Evolutionary conservation across 2,888 invertebrate species (phyloP).

Genomic region (Celastrina argiolus): DNA sequence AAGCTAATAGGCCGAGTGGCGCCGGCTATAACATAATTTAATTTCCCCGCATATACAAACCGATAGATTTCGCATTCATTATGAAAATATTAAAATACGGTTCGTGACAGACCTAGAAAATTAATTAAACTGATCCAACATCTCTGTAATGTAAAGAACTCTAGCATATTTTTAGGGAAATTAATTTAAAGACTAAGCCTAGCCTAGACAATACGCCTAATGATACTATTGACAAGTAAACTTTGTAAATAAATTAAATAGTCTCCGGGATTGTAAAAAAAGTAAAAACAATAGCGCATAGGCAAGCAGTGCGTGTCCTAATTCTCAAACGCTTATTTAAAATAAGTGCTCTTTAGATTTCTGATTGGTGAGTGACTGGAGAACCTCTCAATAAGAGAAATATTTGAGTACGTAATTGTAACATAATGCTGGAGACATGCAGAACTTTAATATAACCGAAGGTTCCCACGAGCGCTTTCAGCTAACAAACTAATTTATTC

Average conservation of each 20-base stretch:
- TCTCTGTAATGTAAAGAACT: background rate
- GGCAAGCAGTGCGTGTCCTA: too few relatives aligned
- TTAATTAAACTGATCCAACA: background rate
- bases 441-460: background rate
- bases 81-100: slow-evolving; percentile 2
- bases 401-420: too few relatives aligned
- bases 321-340: too few relatives aligned
- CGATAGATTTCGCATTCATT: slow-evolving; percentile 3
- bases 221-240: too few relatives aligned
- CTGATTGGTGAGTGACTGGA: background rate
- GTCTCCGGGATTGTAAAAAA: too few relatives aligned
- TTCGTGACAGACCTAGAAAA: background rate
- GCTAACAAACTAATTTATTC: slow-evolving; percentile 12
- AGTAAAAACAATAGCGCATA: too few relatives aligned
- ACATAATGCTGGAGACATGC: background rate
- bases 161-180: too few relatives aligned
- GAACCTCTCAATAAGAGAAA: background rate
- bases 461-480: slow-evolving; percentile 9
- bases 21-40: slow-evolving; percentile 16
- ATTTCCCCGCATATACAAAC: slow-evolving; percentile 12
- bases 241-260: too few relatives aligned
- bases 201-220: too few relatives aligned
- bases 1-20: slow-evolving; percentile 19
- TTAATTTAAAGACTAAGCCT: too few relatives aligned
- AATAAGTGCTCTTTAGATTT: too few relatives aligned